These are phyloP conservation scores for Epizoanthus rinbou DNA, from an alignment of 92 coral and sea anemone species.

Conservation along the genomic window DNA sequence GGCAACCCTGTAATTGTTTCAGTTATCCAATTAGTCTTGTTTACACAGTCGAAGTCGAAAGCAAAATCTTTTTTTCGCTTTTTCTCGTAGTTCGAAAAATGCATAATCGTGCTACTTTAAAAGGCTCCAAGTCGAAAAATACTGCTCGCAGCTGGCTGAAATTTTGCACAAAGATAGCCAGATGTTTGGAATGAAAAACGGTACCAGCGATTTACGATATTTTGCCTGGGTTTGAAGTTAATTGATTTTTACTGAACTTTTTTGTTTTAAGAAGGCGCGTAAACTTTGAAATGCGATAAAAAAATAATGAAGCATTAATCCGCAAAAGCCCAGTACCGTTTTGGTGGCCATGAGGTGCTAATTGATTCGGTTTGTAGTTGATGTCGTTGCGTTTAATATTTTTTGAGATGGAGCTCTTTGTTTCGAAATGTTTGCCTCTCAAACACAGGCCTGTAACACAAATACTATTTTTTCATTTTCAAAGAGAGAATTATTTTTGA, in stretches of 20 bases:
- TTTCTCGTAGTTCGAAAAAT: background rate
- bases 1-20: too few species aligned
- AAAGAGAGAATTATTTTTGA: background rate
- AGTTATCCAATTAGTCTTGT: background rate
- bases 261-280: background rate
- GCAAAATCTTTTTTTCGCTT: slow-evolving; percentile 1
- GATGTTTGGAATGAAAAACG: background rate
- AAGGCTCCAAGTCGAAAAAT: slow-evolving; percentile 9
- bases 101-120: slow-evolving; percentile 11
- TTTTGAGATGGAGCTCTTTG: slow-evolving; percentile 5
- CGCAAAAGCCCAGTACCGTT: slow-evolving; percentile 8
- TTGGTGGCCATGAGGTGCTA: slow-evolving; percentile 2
- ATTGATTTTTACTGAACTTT: background rate
- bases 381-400: background rate
- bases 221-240: slow-evolving; percentile 15
- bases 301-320: background rate
- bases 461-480: background rate
- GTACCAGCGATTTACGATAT: background rate
- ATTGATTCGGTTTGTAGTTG: background rate
- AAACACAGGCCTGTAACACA: background rate
- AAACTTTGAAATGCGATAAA: slow-evolving; percentile 7
- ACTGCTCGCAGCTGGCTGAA: slow-evolving; percentile 8
- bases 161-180: slow-evolving; percentile 2
- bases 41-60: background rate
- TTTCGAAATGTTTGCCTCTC: background rate